Conservation (phyloP, 2,888 invertebrate species). For the Palloptera scutellata region DNA sequence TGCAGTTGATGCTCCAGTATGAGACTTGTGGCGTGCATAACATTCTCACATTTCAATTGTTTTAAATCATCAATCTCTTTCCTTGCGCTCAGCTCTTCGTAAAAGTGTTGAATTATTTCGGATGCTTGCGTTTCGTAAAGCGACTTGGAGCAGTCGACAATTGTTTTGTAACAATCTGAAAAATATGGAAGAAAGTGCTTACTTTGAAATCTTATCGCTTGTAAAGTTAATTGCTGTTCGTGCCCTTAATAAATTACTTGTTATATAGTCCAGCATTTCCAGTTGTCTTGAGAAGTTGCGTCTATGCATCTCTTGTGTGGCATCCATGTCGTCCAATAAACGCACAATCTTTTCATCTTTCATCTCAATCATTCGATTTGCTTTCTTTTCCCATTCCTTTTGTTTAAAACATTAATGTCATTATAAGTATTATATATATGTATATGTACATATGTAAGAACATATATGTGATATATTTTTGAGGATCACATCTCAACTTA, state of each 20-base stretch:
- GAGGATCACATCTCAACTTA: background rate
- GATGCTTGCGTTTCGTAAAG: constrained; percentile 52
- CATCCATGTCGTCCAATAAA: constrained; percentile 48
- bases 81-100: constrained; percentile 43
- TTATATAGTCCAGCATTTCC: constrained; percentile 54
- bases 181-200: background rate
- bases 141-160: constrained; percentile 42
- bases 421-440: too few species aligned
- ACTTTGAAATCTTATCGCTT: background rate
- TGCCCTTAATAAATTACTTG: constrained; percentile 33
- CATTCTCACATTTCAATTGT: constrained; percentile 51
- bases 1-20: constrained; percentile 45
- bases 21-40: constrained; percentile 52
- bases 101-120: constrained; percentile 50
- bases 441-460: background rate
- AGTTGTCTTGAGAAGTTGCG: constrained; percentile 47
- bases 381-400: constrained; percentile 46
- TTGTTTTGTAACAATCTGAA: constrained; percentile 43
- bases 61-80: constrained; percentile 42
- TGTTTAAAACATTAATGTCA: too few species aligned
- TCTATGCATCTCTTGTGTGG: constrained; percentile 52
- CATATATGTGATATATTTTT: background rate
- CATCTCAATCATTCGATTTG: constrained; percentile 41
- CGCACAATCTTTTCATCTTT: constrained; percentile 53
- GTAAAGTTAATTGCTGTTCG: background rate